A percentile compares a stretch with the other conserved stretches of the same genome.
phyloP scores from a whole-genome alignment of 2,797 vertebrate genomes.

The Alcedo atthis region DNA sequence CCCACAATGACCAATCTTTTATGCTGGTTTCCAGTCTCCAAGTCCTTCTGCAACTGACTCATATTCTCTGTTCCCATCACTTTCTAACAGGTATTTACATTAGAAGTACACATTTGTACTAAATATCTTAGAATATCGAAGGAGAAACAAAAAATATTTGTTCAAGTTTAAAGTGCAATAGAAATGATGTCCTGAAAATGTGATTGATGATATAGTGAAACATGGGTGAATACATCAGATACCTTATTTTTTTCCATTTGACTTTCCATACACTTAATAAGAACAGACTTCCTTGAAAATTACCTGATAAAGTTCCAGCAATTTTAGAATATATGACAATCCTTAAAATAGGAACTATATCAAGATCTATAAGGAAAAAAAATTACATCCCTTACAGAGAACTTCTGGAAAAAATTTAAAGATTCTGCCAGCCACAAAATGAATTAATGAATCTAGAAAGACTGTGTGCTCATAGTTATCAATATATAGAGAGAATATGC shows the following conservation, averaged over 20 bases:
- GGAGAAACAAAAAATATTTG: neutral
- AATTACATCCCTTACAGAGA: neutral
- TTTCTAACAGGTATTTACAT: neutral
- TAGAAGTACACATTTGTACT: neutral
- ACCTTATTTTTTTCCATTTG: neutral
- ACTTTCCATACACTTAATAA: neutral
- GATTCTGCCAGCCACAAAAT: neutral
- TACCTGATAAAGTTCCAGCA: neutral
- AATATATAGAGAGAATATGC: neutral
- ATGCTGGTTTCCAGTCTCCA: neutral
- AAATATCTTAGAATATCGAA: neutral
- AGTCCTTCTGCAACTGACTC: neutral
- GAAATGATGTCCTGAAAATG: neutral
- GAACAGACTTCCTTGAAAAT: neutral
- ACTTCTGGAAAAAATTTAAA: neutral
- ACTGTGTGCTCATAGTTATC: neutral
- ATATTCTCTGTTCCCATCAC: neutral
- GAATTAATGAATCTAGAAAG: neutral
- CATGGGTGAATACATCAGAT: neutral
- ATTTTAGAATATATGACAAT: neutral
- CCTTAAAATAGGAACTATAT: neutral
- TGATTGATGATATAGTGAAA: neutral
- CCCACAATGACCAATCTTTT: too few species aligned
- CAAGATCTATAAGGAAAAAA: neutral
- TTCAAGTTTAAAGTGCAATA: neutral